These are phyloP conservation scores for Helleia helle DNA, from an alignment of 2,888 invertebrate species.

Conservation along the genomic window DNA sequence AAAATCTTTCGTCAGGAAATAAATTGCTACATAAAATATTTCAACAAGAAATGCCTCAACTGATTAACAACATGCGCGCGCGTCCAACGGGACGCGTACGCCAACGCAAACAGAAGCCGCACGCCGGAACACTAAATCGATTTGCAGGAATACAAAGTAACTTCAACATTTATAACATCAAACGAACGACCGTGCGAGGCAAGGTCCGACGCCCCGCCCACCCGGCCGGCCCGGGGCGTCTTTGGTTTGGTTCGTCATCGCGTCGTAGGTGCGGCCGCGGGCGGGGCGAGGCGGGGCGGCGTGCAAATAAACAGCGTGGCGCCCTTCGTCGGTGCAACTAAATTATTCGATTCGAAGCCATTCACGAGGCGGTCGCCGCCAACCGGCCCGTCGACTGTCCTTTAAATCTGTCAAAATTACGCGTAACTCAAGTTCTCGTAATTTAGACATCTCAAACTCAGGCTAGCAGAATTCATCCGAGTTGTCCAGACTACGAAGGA, in stretches of 20 bases:
- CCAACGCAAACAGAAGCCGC: not conserved
- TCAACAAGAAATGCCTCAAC: conserved; percentile 57
- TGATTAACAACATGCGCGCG: conserved; percentile 17
- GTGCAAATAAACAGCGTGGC: not conserved
- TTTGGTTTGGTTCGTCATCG: no score
- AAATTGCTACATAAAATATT: conserved; percentile 66
- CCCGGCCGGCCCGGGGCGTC: no score
- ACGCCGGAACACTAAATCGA: not conserved
- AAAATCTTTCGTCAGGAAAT: conserved; percentile 66
- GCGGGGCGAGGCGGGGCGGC: not conserved
- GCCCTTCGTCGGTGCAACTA: conserved; percentile 1
- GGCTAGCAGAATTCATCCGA: no score
- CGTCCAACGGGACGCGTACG: not conserved
- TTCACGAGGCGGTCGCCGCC: not conserved
- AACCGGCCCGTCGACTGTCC: no score
- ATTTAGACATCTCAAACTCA: no score
- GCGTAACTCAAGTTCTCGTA: no score
- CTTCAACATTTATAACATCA: conserved; percentile 5
- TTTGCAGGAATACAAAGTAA: conserved; percentile 2
- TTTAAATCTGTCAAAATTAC: no score
- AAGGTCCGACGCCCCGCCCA: no score
- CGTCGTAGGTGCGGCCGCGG: not conserved
- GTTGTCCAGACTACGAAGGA: no score
- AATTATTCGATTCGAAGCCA: not conserved
- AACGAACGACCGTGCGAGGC: not conserved